A percentile compares a stretch with the other conserved stretches of the same genome.
phyloP scores from a whole-genome alignment of 2,797 vertebrate species.

The Cyclura pinguis region DNA sequence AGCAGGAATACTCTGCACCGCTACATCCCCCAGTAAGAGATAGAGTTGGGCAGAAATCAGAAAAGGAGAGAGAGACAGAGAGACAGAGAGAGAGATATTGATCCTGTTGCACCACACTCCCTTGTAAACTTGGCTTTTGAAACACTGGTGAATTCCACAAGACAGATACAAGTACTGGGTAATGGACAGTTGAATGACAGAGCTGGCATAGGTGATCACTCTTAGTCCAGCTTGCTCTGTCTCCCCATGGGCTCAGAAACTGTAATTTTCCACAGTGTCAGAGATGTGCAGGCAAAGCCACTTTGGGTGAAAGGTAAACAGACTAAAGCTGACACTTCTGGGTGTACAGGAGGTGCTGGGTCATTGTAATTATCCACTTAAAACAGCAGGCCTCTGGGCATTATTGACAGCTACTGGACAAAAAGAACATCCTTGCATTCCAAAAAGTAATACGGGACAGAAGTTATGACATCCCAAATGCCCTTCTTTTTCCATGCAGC shows the following conservation, averaged over 20 bases:
- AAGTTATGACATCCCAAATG: neutral
- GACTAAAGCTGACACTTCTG: neutral
- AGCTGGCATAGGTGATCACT: neutral
- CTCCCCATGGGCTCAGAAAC: neutral
- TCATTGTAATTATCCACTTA: neutral
- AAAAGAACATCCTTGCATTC: neutral
- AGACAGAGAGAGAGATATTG: neutral
- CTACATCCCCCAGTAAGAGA: neutral
- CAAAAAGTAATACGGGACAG: neutral
- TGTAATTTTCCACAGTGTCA: slow-evolving; percentile 1
- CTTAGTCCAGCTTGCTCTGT: neutral
- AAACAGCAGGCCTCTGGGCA: neutral
- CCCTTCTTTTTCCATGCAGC: neutral
- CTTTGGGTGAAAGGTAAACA: slow-evolving; percentile 10
- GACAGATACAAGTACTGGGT: neutral
- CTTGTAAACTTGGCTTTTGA: neutral
- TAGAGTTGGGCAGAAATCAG: neutral
- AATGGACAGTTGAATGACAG: neutral
- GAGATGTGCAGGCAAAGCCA: neutral
- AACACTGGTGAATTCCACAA: slow-evolving; percentile 7
- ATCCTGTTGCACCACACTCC: neutral
- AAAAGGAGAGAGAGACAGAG: neutral
- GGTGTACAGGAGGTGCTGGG: neutral
- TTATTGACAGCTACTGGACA: neutral
- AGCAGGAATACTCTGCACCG: neutral